Percentiles rank a stretch among this genome's conserved stretches.
phyloP scores from a whole-genome alignment of 1,140 invertebrate species.

The Drosophila micromelanica region DNA sequence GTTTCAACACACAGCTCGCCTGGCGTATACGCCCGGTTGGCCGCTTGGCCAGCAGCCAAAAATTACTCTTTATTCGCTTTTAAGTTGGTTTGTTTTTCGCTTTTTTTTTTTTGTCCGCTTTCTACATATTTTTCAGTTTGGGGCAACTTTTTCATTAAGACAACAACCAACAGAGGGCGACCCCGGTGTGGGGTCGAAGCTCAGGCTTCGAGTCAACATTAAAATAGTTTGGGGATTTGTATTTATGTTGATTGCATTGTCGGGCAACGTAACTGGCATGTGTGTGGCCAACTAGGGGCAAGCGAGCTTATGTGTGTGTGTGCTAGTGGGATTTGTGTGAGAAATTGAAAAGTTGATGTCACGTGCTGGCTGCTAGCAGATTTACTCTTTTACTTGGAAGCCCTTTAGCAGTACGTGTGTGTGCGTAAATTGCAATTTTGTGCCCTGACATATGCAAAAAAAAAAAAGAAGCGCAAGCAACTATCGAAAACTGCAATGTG shows the following conservation, averaged over 20 bases:
- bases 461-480: constrained; percentile 3
- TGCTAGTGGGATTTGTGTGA: constrained; percentile 50
- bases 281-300: constrained; percentile 31
- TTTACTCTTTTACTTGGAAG: constrained; percentile 33
- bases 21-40: constrained; percentile 66
- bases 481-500: constrained; percentile 27
- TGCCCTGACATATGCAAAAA: constrained; percentile 42
- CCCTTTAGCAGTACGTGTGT: constrained; percentile 6
- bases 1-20: constrained; percentile 10
- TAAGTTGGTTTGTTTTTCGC: constrained; percentile 51
- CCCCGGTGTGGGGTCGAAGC: constrained; percentile 20
- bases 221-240: constrained; percentile 82
- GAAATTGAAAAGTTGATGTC: constrained; percentile 74
- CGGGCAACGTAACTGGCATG: constrained; percentile 59
- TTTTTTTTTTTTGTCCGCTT: constrained; percentile 17
- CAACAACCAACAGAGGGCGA: constrained; percentile 43
- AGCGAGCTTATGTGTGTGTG: constrained; percentile 25
- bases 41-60: constrained; percentile 64
- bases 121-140: constrained; percentile 17
- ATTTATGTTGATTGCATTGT: constrained; percentile 83
- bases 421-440: constrained; percentile 61
- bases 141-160: constrained; percentile 69
- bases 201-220: constrained; percentile 69
- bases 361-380: constrained; percentile 48
- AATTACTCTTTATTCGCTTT: constrained; percentile 71